phyloP scores from a whole-genome alignment of 1,140 invertebrate species.

The Probaryconus sp. region DNA sequence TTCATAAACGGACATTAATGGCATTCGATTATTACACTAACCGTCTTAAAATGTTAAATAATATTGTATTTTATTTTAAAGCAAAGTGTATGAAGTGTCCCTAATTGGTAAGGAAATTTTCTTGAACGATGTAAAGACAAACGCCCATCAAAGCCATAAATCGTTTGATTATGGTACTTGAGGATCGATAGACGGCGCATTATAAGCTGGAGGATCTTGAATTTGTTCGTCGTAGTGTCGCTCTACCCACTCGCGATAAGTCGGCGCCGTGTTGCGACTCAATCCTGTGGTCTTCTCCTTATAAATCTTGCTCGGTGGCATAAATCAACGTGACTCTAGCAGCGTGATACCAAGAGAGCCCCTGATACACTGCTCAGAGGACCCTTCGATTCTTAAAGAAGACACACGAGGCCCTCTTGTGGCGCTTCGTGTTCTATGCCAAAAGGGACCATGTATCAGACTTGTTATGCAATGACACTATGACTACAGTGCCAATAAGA shows the following conservation, averaged over 20 bases:
- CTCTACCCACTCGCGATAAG: conserved; percentile 77
- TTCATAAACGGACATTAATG: too few relatives aligned
- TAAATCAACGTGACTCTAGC: conserved; percentile 77
- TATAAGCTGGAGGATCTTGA: conserved; percentile 53
- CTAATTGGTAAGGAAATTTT: too few relatives aligned
- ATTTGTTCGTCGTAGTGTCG: conserved; percentile 65
- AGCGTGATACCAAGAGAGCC: conserved; percentile 71
- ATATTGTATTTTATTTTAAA: too few relatives aligned
- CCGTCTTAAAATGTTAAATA: too few relatives aligned
- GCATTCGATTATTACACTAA: too few relatives aligned
- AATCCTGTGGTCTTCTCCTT: conserved; percentile 75
- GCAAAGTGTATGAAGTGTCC: too few relatives aligned
- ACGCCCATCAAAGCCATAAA: too few relatives aligned
- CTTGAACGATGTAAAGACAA: too few relatives aligned
- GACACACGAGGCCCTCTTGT: conserved; percentile 73
- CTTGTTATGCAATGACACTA: conserved; percentile 57
- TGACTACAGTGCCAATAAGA: conserved; percentile 58
- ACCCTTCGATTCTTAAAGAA: conserved; percentile 75
- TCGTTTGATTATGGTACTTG: conserved; percentile 60
- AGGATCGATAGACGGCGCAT: conserved; percentile 67
- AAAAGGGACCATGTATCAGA: conserved; percentile 67
- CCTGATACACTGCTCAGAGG: conserved; percentile 62
- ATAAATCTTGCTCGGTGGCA: conserved; percentile 74
- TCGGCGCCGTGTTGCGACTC: conserved; percentile 77
- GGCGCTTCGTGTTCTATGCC: conserved; percentile 64